phyloP scores from a whole-genome alignment of 2,888 invertebrate genomes.

The Cryptus armator region DNA sequence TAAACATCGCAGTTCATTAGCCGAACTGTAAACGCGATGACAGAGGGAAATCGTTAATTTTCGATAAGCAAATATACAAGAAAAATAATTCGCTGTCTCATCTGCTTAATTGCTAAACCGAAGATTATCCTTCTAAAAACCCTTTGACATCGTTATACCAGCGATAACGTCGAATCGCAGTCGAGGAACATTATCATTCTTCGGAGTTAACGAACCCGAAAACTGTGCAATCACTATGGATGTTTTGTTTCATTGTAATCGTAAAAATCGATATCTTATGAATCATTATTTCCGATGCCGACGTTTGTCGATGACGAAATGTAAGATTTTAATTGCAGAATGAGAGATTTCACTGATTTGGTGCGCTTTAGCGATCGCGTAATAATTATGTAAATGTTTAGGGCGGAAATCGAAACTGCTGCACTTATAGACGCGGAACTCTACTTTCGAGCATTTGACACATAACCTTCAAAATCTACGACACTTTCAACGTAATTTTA shows the following conservation, averaged over 20 bases:
- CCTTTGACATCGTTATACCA: not conserved
- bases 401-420: not conserved
- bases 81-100: conserved; percentile 7
- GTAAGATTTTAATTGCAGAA: not conserved
- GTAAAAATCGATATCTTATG: not conserved
- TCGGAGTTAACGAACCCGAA: conserved; percentile 36
- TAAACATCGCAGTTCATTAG: not conserved
- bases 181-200: not conserved
- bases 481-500: too few relatives aligned
- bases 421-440: not conserved
- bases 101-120: conserved; percentile 7
- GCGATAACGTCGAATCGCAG: not conserved
- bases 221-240: not conserved
- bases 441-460: not conserved
- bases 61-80: not conserved
- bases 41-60: not conserved
- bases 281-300: not conserved
- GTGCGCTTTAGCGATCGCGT: not conserved
- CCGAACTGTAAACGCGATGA: not conserved
- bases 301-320: not conserved
- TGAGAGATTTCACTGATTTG: not conserved
- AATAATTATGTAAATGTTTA: not conserved
- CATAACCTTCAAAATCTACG: not conserved
- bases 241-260: not conserved
- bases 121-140: not conserved